Evolutionary conservation across 2,113 vertebrate genomes (phyloP).

Genomic region (Cinclus cinclus): DNA sequence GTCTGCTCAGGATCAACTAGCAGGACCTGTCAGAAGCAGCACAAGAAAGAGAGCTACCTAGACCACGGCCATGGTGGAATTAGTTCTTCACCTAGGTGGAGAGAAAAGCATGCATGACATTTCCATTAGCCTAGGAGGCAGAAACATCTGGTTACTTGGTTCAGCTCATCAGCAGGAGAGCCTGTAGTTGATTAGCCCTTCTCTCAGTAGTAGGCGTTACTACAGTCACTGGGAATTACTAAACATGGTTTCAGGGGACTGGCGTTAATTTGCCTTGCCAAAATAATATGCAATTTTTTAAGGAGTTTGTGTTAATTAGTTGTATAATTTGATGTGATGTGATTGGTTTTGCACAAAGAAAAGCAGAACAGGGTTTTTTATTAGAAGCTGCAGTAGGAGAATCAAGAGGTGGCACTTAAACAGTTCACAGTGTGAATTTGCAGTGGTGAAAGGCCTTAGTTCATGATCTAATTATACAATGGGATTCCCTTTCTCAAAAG

Average conservation of each 20-base stretch:
- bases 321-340: constrained; percentile 69
- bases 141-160: constrained; percentile 54
- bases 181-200: constrained; percentile 37
- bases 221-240: constrained; percentile 52
- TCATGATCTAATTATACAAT: constrained; percentile 68
- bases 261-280: constrained; percentile 62
- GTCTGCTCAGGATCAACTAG: background rate
- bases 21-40: background rate
- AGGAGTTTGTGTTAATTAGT: constrained; percentile 69
- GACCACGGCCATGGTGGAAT: constrained; percentile 15
- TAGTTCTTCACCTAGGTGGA: constrained; percentile 44
- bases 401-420: constrained; percentile 64
- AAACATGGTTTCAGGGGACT: constrained; percentile 51
- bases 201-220: constrained; percentile 60
- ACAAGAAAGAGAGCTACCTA: background rate
- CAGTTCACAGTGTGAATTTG: constrained; percentile 56
- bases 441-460: constrained; percentile 41
- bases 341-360: constrained; percentile 63
- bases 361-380: constrained; percentile 51
- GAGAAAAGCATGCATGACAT: constrained; percentile 47
- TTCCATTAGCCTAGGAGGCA: constrained; percentile 58
- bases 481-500: constrained; percentile 61
- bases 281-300: constrained; percentile 71
- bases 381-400: constrained; percentile 54
- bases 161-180: constrained; percentile 59